Base-by-base conservation (phyloP, 2,888 invertebrate genomes). In the Leptopilina drosophilae region DNA sequence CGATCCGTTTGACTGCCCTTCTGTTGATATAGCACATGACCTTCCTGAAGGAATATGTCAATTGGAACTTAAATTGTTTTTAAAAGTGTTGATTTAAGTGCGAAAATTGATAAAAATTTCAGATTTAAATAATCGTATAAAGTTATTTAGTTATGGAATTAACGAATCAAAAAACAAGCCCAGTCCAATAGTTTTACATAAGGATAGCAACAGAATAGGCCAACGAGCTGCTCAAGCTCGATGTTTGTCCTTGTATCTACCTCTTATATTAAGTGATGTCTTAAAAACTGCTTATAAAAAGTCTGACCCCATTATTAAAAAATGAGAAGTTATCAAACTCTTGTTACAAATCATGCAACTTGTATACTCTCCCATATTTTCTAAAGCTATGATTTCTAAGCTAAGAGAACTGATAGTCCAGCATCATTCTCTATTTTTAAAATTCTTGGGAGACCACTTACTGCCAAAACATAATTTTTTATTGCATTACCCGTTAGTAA, bases 181-280 rank as follows among this genome's bases (percentile, higher is more conserved):
- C n/a, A 83, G 83, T 79, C 82, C 83, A 9, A 80, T 84, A n/a
- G 46, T 67, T 12, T n/a, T 83, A 12, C 78, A 81, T 53, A 83
- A 84, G 64, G 56, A 56, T 0, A 78, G 79, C 9, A 56, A 66
- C 11, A 80, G 82, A 42, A 80, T 84, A 33, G 81, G 83, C 12
- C 80, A 84, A 79, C 77, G 84, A 62, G 81, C 82, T 7, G 75
- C 82, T 76, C 84, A 84, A 76, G 79, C 79, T 69, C 77, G 73
- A 62, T 82, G 81, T 75, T 76, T 82, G 14, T 7, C 81, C 6
- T 79, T 49, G 78, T 84, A 65, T 67, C 46, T 76, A 26, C 76
- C 77, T 2, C 64, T 77, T 7, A 80, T 77, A 12, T 14, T 80
- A 9, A 80, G 77, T 9, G 67, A 80, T 76, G 53, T 77, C 14